A percentile compares a stretch with the other conserved stretches of the same genome.
phyloP scores from a whole-genome alignment of 2,113 vertebrate genomes.

The Hemibagrus wyckioides region DNA sequence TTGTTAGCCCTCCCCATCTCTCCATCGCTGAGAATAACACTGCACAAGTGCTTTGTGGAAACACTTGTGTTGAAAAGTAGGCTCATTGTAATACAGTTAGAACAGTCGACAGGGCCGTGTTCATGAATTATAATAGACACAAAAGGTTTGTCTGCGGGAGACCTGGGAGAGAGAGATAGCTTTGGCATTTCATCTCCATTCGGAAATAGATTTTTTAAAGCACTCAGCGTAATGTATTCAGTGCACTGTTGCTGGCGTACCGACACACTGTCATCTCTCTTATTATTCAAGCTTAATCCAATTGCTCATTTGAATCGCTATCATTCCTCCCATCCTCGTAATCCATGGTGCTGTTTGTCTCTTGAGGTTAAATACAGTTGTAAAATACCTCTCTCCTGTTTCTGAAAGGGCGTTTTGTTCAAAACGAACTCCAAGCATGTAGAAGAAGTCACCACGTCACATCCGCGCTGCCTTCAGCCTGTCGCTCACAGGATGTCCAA shows the following conservation, averaged over 20 bases:
- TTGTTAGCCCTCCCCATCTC: slow-evolving; percentile 76
- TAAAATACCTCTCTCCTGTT: slow-evolving; percentile 44
- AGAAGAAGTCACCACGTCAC: slow-evolving; percentile 2
- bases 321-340: slow-evolving; percentile 61
- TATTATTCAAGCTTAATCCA: slow-evolving; percentile 83
- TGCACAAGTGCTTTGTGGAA: slow-evolving; percentile 79
- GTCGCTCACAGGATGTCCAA: too few relatives aligned
- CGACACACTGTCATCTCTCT: slow-evolving; percentile 65
- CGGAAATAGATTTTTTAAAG: slow-evolving; percentile 83
- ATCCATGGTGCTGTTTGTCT: slow-evolving; percentile 65
- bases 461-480: neutral
- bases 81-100: slow-evolving; percentile 89
- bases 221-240: slow-evolving; percentile 83
- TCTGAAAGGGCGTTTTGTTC: slow-evolving; percentile 42
- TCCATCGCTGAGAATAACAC: slow-evolving; percentile 77
- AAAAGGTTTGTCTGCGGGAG: slow-evolving; percentile 79
- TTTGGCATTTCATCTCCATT: slow-evolving; percentile 83
- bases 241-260: slow-evolving; percentile 81
- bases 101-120: slow-evolving; percentile 81
- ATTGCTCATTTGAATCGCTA: slow-evolving; percentile 75
- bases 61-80: slow-evolving; percentile 86
- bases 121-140: slow-evolving; percentile 87
- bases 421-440: slow-evolving; percentile 35
- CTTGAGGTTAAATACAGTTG: slow-evolving; percentile 56
- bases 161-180: slow-evolving; percentile 80